These are phyloP conservation scores for Caprella mutica DNA, from an alignment of 2,888 invertebrate species.

Conservation along the genomic window DNA sequence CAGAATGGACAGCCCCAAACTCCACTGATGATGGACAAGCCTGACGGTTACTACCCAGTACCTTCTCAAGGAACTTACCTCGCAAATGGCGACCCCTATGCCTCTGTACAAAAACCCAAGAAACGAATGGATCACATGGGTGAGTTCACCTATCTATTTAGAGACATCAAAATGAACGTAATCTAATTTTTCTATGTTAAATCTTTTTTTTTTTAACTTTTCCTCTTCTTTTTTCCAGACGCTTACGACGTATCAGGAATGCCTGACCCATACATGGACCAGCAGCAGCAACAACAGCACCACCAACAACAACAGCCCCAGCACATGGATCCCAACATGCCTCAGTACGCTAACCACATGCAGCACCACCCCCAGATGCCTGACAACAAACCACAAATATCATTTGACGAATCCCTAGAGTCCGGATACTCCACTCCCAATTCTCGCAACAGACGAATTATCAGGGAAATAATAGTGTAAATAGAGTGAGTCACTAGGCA, in stretches of 20 bases:
- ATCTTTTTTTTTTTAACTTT: too few species aligned
- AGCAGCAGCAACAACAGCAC: conserved; percentile 40
- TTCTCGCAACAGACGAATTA: conserved; percentile 79
- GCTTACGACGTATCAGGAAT: conserved; percentile 89
- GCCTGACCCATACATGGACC: conserved; percentile 72
- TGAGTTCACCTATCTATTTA: too few species aligned
- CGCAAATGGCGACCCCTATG: conserved; percentile 59
- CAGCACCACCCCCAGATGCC: conserved; percentile 38
- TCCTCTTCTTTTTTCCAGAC: conserved; percentile 54
- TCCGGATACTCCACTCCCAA: conserved; percentile 90
- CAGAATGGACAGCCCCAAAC: conserved; percentile 38
- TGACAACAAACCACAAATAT: conserved; percentile 72
- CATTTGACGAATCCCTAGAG: conserved; percentile 85
- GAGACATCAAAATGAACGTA: too few species aligned
- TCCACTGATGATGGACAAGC: conserved; percentile 23
- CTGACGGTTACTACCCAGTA: conserved; percentile 31
- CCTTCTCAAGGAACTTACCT: conserved; percentile 30
- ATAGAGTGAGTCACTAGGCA: too few species aligned
- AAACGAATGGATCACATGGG: conserved; percentile 77
- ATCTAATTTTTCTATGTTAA: too few species aligned
- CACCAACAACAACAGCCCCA: conserved; percentile 72
- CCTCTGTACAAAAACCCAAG: conserved; percentile 79
- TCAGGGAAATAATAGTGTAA: conserved; percentile 79
- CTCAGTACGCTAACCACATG: too few species aligned
- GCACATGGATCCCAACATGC: conserved; percentile 16